These are phyloP conservation scores for Argopecten irradians DNA, from an alignment of 1,140 invertebrate genomes.

Conservation along the genomic window DNA sequence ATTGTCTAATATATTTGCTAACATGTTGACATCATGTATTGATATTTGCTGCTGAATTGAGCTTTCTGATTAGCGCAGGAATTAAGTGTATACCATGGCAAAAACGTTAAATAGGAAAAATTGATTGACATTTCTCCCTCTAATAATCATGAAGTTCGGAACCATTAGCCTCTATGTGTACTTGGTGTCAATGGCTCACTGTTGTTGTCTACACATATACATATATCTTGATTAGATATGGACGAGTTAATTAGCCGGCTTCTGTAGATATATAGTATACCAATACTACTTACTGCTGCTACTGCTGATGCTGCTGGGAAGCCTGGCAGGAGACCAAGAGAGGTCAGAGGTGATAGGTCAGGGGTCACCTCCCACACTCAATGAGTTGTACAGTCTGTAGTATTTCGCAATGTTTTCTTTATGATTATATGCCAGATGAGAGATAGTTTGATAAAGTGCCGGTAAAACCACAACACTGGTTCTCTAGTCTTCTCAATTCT, in stretches of 20 bases:
- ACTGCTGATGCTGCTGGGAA: conserved; percentile 1
- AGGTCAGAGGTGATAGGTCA: background rate
- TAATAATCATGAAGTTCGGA: too few species aligned
- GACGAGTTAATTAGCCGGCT: background rate
- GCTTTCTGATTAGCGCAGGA: too few species aligned
- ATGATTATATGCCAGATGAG: background rate
- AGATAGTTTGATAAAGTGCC: background rate
- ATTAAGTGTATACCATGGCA: too few species aligned
- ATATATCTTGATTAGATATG: background rate
- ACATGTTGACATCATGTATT: too few species aligned
- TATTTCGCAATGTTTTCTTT: conserved; percentile 13
- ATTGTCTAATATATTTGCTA: too few species aligned
- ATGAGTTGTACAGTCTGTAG: background rate
- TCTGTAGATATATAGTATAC: background rate
- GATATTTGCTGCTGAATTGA: too few species aligned
- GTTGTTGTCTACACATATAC: background rate
- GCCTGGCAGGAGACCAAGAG: background rate
- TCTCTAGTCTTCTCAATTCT: background rate
- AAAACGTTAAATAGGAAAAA: too few species aligned
- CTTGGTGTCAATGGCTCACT: background rate
- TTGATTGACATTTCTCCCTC: too few species aligned
- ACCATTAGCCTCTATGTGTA: too few species aligned
- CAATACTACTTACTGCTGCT: background rate
- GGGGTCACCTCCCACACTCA: background rate
- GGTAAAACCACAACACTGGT: background rate